phyloP scores from a whole-genome alignment of 2,797 vertebrate genomes.

The Syngnathus rostellatus region DNA sequence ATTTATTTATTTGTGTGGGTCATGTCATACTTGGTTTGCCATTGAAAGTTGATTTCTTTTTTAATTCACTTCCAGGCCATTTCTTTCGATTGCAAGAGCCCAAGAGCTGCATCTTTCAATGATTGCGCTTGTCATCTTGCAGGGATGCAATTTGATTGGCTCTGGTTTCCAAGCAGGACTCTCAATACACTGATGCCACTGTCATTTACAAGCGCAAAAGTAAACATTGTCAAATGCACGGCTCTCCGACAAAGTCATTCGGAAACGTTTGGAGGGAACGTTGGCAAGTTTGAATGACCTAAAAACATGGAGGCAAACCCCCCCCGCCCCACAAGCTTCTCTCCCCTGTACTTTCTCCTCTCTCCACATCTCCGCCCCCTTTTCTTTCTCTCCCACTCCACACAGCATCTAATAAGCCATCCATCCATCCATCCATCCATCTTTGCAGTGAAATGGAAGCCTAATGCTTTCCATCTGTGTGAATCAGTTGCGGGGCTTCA shows the following conservation, averaged over 20 bases:
- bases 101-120: not conserved
- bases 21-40: too few relatives aligned
- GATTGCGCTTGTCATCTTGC: not conserved
- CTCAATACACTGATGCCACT: not conserved
- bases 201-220: not conserved
- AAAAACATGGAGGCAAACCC: not conserved
- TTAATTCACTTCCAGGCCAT: not conserved
- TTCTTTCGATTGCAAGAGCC: not conserved
- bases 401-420: constrained; percentile 25
- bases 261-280: not conserved
- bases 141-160: not conserved
- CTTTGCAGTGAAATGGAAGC: constrained; percentile 49
- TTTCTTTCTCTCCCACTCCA: constrained; percentile 20
- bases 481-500: constrained; percentile 42
- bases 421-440: constrained; percentile 58
- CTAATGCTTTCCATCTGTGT: constrained; percentile 68
- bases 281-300: not conserved
- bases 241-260: not conserved
- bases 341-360: constrained; percentile 9
- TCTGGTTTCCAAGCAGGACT: not conserved
- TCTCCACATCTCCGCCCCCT: constrained; percentile 7
- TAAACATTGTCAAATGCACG: not conserved
- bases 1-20: too few relatives aligned
- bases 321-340: not conserved
- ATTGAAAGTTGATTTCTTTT: too few relatives aligned